phyloP scores from a whole-genome alignment of 2,797 vertebrate genomes.

The Octomys mimax region DNA sequence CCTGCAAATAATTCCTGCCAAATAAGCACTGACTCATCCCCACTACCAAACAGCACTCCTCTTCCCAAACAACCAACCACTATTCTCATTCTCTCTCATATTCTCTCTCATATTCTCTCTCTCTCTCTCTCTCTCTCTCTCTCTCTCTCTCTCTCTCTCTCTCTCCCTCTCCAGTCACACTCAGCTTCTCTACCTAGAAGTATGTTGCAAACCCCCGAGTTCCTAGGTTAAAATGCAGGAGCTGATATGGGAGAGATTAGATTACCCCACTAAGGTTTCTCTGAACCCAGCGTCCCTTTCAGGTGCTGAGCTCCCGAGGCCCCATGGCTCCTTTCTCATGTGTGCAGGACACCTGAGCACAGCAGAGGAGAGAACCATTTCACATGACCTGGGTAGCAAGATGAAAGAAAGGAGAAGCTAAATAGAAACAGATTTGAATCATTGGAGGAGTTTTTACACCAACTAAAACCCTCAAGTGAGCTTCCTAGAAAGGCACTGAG shows the following conservation, averaged over 20 bases:
- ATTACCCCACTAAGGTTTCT: not conserved
- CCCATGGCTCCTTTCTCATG: not conserved
- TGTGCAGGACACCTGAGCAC: not conserved
- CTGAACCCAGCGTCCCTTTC: not conserved
- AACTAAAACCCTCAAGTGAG: not conserved
- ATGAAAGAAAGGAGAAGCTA: not conserved
- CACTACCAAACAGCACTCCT: not conserved
- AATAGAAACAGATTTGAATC: not conserved
- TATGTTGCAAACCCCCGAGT: not conserved
- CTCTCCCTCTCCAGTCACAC: no score
- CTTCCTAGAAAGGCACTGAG: not conserved
- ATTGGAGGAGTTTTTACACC: not conserved
- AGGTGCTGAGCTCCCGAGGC: no score
- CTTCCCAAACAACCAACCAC: not conserved
- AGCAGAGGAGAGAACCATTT: not conserved
- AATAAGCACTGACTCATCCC: not conserved
- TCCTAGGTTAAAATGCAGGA: not conserved
- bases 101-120: not conserved
- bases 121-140: no score
- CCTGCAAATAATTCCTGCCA: not conserved
- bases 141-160: not conserved
- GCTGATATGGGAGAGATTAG: not conserved
- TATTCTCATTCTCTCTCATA: not conserved
- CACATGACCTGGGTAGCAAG: not conserved
- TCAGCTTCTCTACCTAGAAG: not conserved